Evolutionary conservation across 2,797 vertebrate genomes (phyloP).

Genomic region (Sarcophilus harrisii): DNA sequence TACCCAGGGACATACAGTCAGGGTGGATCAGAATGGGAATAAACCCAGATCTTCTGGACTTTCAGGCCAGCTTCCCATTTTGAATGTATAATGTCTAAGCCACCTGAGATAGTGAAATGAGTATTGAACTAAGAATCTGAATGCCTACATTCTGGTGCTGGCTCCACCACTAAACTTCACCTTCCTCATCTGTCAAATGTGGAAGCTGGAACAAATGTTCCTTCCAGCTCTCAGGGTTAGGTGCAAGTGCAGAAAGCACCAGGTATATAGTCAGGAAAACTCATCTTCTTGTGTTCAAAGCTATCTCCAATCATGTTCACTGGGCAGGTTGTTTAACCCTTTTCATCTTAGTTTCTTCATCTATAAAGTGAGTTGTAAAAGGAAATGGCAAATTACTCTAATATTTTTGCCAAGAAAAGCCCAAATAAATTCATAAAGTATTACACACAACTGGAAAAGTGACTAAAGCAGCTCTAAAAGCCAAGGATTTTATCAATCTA

Average conservation of each 20-base stretch:
- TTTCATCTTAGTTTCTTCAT: neutral
- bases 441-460: neutral
- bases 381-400: neutral
- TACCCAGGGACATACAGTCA: neutral
- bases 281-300: neutral
- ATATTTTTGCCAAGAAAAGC: neutral
- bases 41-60: neutral
- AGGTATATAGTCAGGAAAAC: neutral
- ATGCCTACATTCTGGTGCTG: neutral
- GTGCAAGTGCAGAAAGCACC: neutral
- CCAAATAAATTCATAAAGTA: neutral
- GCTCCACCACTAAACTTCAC: neutral
- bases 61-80: neutral
- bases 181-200: neutral
- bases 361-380: neutral
- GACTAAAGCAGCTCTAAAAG: neutral
- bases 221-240: neutral
- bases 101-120: neutral
- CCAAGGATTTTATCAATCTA: slow-evolving; percentile 28
- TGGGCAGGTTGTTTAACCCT: neutral
- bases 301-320: neutral
- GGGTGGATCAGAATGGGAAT: neutral
- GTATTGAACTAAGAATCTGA: neutral
- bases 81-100: neutral
- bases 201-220: neutral